phyloP scores from a whole-genome alignment of 2,797 vertebrate genomes.

The Alauda arvensis region DNA sequence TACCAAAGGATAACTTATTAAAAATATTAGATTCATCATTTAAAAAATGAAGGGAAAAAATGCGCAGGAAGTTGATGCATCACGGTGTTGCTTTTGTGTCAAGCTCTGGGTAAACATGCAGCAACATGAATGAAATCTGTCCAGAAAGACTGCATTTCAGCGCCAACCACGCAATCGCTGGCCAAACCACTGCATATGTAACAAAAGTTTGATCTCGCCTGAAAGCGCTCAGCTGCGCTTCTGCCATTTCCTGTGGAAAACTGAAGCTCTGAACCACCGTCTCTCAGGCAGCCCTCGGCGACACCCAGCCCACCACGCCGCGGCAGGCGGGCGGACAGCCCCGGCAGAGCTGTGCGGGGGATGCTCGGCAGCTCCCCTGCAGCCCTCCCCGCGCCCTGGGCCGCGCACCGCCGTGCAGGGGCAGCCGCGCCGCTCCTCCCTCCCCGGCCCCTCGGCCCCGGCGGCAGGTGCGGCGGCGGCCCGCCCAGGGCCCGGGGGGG shows the following conservation, averaged over 20 bases:
- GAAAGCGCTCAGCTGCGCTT: slow-evolving; percentile 62
- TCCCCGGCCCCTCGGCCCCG: background rate
- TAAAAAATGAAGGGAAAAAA: background rate
- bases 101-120: slow-evolving; percentile 62
- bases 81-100: slow-evolving; percentile 35
- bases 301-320: background rate
- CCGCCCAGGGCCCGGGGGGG: background rate
- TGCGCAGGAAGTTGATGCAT: slow-evolving; percentile 25
- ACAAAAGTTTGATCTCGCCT: slow-evolving; percentile 74
- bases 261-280: slow-evolving; percentile 29
- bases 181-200: slow-evolving; percentile 69
- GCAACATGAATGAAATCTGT: slow-evolving; percentile 69
- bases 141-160: slow-evolving; percentile 71
- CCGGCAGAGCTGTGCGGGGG: background rate
- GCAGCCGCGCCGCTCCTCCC: background rate
- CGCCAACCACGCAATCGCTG: slow-evolving; percentile 58
- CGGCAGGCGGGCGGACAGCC: background rate
- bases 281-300: background rate
- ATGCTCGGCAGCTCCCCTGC: background rate
- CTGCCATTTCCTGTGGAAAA: slow-evolving; percentile 73
- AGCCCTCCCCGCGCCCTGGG: background rate
- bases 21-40: background rate
- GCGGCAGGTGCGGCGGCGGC: background rate
- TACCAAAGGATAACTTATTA: background rate
- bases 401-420: background rate